Evolutionary conservation across 2,797 vertebrate genomes (phyloP).

Genomic region (Australoheros facetus): DNA sequence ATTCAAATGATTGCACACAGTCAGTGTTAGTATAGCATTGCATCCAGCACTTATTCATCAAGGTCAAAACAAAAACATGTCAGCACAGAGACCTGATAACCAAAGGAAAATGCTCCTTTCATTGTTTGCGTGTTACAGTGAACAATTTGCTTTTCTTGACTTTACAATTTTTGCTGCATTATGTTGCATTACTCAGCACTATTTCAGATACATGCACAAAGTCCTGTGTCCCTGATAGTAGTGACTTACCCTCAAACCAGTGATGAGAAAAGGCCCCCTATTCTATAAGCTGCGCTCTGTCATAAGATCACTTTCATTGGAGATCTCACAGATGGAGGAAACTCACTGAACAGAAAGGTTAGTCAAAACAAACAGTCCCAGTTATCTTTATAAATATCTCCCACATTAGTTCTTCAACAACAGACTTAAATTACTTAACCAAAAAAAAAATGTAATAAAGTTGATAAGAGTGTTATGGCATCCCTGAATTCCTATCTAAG

Average conservation of each 20-base stretch:
- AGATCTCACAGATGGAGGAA: neutral
- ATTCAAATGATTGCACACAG: slow-evolving; percentile 24
- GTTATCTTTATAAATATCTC: neutral
- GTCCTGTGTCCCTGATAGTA: neutral
- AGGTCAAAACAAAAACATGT: slow-evolving; percentile 1
- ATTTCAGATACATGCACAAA: slow-evolving; percentile 23
- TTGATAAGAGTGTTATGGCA: neutral
- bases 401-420: neutral
- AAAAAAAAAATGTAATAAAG: neutral
- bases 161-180: neutral
- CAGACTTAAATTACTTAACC: neutral
- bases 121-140: neutral
- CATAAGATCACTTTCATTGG: neutral
- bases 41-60: slow-evolving; percentile 27
- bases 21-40: slow-evolving; percentile 6
- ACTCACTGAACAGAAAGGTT: neutral
- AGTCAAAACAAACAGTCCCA: neutral
- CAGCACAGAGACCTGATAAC: neutral
- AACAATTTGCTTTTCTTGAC: neutral
- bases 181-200: neutral
- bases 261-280: neutral
- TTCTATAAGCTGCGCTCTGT: neutral
- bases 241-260: neutral
- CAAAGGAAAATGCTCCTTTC: slow-evolving; percentile 3
- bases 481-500: neutral